Percentiles rank a stretch among this genome's conserved stretches.
phyloP scores from a whole-genome alignment of 2,888 invertebrate species.

The Cheiracanthium punctorium region DNA sequence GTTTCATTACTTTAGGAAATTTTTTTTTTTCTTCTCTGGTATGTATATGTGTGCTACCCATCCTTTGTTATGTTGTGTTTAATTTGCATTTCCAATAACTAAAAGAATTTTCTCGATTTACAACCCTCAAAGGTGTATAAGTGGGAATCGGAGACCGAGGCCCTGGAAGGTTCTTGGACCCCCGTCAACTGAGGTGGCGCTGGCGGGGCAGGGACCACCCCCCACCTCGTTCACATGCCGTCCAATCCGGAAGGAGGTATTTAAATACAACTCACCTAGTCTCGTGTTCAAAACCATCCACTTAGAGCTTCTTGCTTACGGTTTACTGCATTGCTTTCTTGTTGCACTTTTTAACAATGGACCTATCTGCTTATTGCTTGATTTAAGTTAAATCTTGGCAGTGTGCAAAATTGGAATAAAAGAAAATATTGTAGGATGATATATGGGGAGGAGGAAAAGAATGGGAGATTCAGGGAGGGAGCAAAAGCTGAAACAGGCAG shows the following conservation, averaged over 20 bases:
- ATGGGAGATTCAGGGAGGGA: too few species aligned
- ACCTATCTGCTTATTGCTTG: too few species aligned
- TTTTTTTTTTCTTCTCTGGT: too few species aligned
- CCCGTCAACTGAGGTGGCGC: slow-evolving; percentile 46
- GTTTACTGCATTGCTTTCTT: too few species aligned
- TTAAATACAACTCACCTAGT: background rate
- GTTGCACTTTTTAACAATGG: too few species aligned
- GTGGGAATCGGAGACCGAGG: slow-evolving; percentile 59
- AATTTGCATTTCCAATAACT: background rate
- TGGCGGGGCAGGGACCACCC: background rate
- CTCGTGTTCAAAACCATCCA: too few species aligned
- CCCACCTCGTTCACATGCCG: slow-evolving; percentile 40
- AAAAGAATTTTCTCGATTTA: background rate
- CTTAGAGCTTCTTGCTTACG: too few species aligned
- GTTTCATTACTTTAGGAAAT: background rate
- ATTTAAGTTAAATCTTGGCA: too few species aligned
- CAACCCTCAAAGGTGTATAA: slow-evolving; percentile 42
- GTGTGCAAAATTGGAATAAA: too few species aligned
- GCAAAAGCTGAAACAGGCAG: too few species aligned
- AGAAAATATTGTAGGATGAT: too few species aligned
- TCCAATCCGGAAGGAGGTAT: slow-evolving; percentile 36
- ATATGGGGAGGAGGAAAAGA: too few species aligned
- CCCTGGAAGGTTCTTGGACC: slow-evolving; percentile 59
- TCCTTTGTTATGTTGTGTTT: background rate
- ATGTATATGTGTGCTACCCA: background rate